Percentiles rank a stretch among this genome's conserved stretches.
phyloP scores from a whole-genome alignment of 2,797 vertebrate genomes.

The Chaetophractus vellerosus region DNA sequence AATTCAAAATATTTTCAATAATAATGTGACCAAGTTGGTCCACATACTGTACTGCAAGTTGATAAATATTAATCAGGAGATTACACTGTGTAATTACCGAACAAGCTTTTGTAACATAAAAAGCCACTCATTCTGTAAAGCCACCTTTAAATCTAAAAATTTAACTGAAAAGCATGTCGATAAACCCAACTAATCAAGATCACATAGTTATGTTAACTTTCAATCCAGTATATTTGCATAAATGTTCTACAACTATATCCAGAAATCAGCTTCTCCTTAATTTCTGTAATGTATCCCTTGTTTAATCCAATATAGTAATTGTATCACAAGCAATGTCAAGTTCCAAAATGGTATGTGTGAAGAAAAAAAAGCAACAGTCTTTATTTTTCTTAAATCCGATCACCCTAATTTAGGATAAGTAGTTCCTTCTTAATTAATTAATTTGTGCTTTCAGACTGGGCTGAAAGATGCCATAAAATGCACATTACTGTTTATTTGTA shows the following conservation, averaged over 20 bases:
- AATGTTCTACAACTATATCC: background rate
- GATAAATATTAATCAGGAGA: conserved; percentile 15
- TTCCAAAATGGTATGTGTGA: background rate
- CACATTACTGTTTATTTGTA: background rate
- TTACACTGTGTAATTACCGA: background rate
- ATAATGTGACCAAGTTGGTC: background rate
- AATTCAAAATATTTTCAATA: conserved; percentile 66
- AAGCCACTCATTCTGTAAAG: background rate
- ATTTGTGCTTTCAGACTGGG: conserved; percentile 12
- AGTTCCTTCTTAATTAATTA: conserved; percentile 45
- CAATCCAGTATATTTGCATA: background rate
- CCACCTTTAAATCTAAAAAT: conserved; percentile 15
- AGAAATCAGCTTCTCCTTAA: conserved; percentile 25
- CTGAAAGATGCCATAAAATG: background rate
- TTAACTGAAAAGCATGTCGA: background rate
- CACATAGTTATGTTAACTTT: background rate
- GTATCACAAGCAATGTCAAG: conserved; percentile 8
- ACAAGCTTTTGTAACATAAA: background rate
- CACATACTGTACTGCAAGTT: background rate
- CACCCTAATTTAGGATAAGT: conserved; percentile 7
- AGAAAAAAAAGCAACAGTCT: background rate
- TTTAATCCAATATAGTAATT: conserved; percentile 22
- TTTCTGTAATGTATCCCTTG: background rate
- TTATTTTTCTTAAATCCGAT: conserved; percentile 22
- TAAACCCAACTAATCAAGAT: conserved; percentile 1